Evolutionary conservation across 2,113 vertebrate species (phyloP), one percentile per base, ranked within the genome.

Genomic region (Electrona antarctica): DNA sequence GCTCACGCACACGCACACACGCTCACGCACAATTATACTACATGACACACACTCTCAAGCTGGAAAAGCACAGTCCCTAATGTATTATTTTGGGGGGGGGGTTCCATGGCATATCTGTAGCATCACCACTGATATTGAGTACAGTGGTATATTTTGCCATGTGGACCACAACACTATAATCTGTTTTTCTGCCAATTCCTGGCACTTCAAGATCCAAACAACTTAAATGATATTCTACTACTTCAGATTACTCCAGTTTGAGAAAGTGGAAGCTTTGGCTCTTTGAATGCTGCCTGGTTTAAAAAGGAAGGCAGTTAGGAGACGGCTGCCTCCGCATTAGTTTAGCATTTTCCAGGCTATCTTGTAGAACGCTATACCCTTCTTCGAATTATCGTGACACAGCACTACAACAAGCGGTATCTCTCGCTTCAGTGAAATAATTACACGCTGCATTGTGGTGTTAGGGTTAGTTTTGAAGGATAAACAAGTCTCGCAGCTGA

Each of bases 41-140:
- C 33, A 41, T 14, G 15, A n/a, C 12, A 3, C 33, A 6, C 33
- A 80, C 67, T 70, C 72, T 70, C 72, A 77, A 75, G 58, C 68
- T 82, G 50, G 21, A 69, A 59, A 73, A 85, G 71, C 79, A 77
- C 68, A 76, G 28, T 74, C 54, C 60, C 55, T 10, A 47, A 8
- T 8, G 29, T 66, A 11, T 41, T 46, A 77, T 62, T 67, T 65
- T 58, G 73, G 10, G 28, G 60, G 3, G 49, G 28, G 58, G 3
- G 50, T 41, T n/a, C 14, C 14, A 45, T 75, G 60, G 62, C 52
- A 49, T 62, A 74, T 71, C 69, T 67, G 79, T 64, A 57, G 57
- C 75, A 57, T 2, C 33, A 4, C 63, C 57, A 9, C 60, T 64
- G 68, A 67, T 67, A 62, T 68, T 51, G 54, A 80, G 61, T 68